These are phyloP conservation scores for Trachelus iudaicus DNA, from an alignment of 2,888 invertebrate genomes.

Conservation along the genomic window DNA sequence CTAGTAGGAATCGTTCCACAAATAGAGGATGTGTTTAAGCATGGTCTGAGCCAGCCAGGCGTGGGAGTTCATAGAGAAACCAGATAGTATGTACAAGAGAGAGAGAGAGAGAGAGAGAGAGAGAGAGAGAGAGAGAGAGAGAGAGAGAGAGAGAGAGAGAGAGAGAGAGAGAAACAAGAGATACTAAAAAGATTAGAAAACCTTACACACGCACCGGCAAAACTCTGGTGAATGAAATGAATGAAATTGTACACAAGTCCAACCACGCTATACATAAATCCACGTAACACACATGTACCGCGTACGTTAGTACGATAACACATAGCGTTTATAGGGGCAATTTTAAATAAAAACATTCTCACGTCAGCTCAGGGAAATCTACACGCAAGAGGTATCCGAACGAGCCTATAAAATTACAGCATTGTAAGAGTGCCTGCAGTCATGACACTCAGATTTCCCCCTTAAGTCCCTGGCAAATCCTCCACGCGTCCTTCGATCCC, in stretches of 20 bases:
- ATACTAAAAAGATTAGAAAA: neutral
- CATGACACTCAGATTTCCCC: neutral
- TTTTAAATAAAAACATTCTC: neutral
- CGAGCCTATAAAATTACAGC: neutral
- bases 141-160: neutral
- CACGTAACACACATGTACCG: neutral
- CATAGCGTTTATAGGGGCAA: neutral
- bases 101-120: neutral
- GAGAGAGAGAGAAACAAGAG: neutral
- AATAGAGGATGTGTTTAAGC: slow-evolving; percentile 27
- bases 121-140: neutral
- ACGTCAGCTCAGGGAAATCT: neutral
- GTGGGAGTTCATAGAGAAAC: neutral
- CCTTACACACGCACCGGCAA: neutral
- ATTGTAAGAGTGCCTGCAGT: neutral
- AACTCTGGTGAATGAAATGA: neutral
- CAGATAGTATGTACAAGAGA: neutral
- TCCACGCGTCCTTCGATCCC: neutral
- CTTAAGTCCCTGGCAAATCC: neutral
- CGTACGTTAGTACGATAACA: neutral
- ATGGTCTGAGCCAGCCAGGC: neutral
- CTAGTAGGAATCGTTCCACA: slow-evolving; percentile 23
- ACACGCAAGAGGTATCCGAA: neutral
- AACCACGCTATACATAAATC: neutral
- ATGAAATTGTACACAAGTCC: neutral